Percentiles rank a stretch among this genome's conserved stretches.
Evolutionary conservation across 1,140 invertebrate genomes (phyloP).

Genomic region (Platyscapa corneri): DNA sequence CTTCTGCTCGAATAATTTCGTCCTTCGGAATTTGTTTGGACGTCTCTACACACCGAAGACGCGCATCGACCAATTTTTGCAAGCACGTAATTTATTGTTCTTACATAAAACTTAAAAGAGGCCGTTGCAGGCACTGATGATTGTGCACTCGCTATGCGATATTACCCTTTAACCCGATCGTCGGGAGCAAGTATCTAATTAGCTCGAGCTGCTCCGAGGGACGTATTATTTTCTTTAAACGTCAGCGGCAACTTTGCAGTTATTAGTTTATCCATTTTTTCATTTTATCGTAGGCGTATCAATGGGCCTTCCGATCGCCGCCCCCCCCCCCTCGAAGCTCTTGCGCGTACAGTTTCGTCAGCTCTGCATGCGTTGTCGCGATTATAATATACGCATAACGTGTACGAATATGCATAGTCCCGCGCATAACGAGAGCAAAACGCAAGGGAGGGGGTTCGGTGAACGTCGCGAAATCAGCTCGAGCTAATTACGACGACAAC

Average conservation of each 20-base stretch:
- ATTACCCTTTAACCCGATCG: neutral
- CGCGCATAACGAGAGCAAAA: neutral
- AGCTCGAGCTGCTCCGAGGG: neutral
- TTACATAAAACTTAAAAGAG: no score
- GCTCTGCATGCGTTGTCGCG: no score
- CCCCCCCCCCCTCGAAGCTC: neutral
- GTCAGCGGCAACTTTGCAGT: neutral
- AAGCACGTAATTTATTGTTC: no score
- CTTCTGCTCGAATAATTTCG: no score
- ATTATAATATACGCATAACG: no score
- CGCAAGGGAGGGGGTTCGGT: constrained; percentile 43
- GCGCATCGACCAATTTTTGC: no score
- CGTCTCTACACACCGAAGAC: no score
- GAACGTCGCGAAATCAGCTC: constrained; percentile 66
- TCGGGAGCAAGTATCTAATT: neutral
- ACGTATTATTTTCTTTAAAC: constrained; percentile 1
- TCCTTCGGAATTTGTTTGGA: no score
- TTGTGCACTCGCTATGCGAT: neutral
- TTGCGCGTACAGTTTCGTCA: neutral
- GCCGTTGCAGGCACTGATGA: no score
- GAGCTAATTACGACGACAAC: constrained; percentile 64
- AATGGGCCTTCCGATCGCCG: constrained; percentile 33
- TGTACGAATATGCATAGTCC: neutral
- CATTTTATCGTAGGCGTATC: neutral
- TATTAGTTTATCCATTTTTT: neutral